These are phyloP conservation scores for Linnaemya tessellans DNA, from an alignment of 2,888 invertebrate genomes.

Conservation along the genomic window DNA sequence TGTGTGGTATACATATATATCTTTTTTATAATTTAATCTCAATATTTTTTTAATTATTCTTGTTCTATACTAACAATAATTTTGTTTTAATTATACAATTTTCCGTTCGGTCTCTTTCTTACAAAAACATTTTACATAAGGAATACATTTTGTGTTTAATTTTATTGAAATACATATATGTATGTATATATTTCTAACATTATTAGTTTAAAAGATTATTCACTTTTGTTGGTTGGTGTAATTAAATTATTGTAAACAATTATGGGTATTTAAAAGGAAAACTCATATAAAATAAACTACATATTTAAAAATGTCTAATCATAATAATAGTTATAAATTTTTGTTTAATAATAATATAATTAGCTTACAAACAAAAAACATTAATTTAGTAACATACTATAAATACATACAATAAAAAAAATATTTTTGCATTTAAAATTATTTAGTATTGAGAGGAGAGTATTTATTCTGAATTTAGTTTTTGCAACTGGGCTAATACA, in stretches of 20 bases:
- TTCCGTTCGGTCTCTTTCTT: not conserved
- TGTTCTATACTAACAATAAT: slow-evolving; percentile 59
- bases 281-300: slow-evolving; percentile 37
- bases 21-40: slow-evolving; percentile 63
- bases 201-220: slow-evolving; percentile 32
- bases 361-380: slow-evolving; percentile 66
- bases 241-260: slow-evolving; percentile 26
- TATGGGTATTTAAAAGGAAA: slow-evolving; percentile 11
- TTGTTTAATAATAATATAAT: slow-evolving; percentile 53
- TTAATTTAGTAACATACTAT: slow-evolving; percentile 68
- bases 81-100: slow-evolving; percentile 77
- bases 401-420: slow-evolving; percentile 49
- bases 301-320: slow-evolving; percentile 31
- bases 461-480: slow-evolving; percentile 36
- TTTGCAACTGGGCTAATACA: slow-evolving; percentile 35
- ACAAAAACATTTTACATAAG: slow-evolving; percentile 74
- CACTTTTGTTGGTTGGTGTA: slow-evolving; percentile 14
- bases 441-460: slow-evolving; percentile 29
- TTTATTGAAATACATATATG: not conserved
- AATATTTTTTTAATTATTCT: slow-evolving; percentile 68
- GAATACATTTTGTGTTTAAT: slow-evolving; percentile 77
- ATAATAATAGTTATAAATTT: slow-evolving; percentile 21
- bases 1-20: not conserved
- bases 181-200: slow-evolving; percentile 51
- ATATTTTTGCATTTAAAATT: slow-evolving; percentile 5